Base-by-base conservation (phyloP, 2,113 vertebrate species). In the Caranx melampygus region DNA sequence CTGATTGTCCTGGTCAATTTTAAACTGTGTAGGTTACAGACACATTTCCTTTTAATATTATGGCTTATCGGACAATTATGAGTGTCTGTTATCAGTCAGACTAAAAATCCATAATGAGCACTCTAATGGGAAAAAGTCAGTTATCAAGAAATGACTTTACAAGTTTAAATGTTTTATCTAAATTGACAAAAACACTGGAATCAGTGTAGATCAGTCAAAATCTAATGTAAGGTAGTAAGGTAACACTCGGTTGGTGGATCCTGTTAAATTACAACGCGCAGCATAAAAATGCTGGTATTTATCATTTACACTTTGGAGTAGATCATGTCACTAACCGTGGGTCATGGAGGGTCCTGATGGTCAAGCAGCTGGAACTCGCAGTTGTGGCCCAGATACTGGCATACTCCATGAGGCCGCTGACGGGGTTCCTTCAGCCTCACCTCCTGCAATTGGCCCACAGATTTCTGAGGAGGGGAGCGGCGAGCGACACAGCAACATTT, bases 341-440 rank as follows among this genome's bases (percentile, higher is more conserved):
- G 60, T 98, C 97, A 0, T 99, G 98, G 97, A 97, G 0, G 98
- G 98, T 78, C 98, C 98, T 0, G 95, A 96, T 98, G 97, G 84
- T 97, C 95, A 12, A 99, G 91, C 52, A 99, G 94, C 72, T 93
- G 77, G 49, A 99, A 98, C 90, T 98, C 97, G 60, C 98, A 99
- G 79, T 92, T 96, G 67, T 97, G 96, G 61, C 93, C 96, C 3
- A 95, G 93, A 92, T 96, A 97, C 94, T 99, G 97, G 97, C 96
- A 16, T 97, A 98, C 26, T 99, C 98, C 54, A 97, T 96, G 18
- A 99, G 94, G 44, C 97, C 98, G 1, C 98, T 99, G 82, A 99
- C 95, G 0, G 98, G 97, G 87, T 99, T 99, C n/a, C 94, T 99
- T 99, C 84, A 96, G 91, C 85, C 93, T 95, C 83, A 97, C 96